Percentiles rank a stretch among this genome's conserved stretches.
Evolutionary conservation across 92 coral and sea anemone species (phyloP).

Genomic region (Heteractis magnifica): DNA sequence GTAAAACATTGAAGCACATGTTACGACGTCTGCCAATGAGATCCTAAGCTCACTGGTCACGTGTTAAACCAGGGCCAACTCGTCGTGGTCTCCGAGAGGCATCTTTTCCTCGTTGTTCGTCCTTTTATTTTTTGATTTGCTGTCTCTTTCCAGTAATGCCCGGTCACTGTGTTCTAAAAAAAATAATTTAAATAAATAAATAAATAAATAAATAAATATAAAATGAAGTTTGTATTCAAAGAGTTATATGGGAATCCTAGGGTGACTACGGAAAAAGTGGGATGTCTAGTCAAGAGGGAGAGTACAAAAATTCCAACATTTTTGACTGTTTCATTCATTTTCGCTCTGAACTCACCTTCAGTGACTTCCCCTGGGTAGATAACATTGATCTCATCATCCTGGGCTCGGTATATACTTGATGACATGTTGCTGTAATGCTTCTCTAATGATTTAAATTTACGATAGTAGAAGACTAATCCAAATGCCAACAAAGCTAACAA

Average conservation of each 20-base stretch:
- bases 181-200: background rate
- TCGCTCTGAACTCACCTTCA: constrained; percentile 31
- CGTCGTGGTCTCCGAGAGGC: constrained; percentile 64
- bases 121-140: constrained; percentile 26
- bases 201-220: background rate
- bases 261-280: too few species aligned
- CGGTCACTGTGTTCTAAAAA: constrained; percentile 21
- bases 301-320: too few species aligned
- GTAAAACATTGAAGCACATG: background rate
- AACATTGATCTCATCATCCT: constrained; percentile 53
- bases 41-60: background rate
- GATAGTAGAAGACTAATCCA: constrained; percentile 49
- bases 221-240: too few species aligned
- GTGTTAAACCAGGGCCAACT: constrained; percentile 59
- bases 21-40: background rate
- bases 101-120: constrained; percentile 54
- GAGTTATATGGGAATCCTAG: too few species aligned
- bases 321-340: too few species aligned
- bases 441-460: constrained; percentile 61
- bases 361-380: constrained; percentile 47
- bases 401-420: constrained; percentile 39
- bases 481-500: constrained; percentile 43
- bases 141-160: constrained; percentile 6
- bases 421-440: constrained; percentile 46
- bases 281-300: too few species aligned